Conservation (phyloP, 1,140 invertebrate species). For the Aphaenogaster ashmeadi region DNA sequence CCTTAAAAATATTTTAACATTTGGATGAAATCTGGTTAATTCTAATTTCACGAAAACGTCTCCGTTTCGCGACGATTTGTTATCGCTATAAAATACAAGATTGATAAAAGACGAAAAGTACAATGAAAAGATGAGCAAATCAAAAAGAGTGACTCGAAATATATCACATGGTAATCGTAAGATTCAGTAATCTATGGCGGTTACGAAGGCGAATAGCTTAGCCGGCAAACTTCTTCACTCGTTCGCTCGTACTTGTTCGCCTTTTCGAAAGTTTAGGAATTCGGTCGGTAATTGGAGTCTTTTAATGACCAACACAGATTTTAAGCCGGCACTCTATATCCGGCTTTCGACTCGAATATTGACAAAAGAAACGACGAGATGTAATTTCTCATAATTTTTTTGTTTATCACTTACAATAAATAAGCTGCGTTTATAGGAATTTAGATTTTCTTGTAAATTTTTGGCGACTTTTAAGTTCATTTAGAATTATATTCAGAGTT, state of each 20-base stretch:
- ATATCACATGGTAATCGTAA: neutral
- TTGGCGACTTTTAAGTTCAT: neutral
- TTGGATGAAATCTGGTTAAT: neutral
- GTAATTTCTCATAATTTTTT: neutral
- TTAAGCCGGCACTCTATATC: slow-evolving; percentile 68
- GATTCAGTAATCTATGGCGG: slow-evolving; percentile 32
- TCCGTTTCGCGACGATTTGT: neutral
- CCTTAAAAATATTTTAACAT: neutral
- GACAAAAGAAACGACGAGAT: neutral
- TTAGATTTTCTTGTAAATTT: neutral
- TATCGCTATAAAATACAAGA: neutral
- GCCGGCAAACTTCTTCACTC: slow-evolving; percentile 49
- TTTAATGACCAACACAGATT: slow-evolving; percentile 76
- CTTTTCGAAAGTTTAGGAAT: slow-evolving; percentile 64
- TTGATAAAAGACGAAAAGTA: neutral
- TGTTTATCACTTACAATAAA: neutral
- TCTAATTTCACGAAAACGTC: neutral
- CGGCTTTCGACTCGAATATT: slow-evolving; percentile 66
- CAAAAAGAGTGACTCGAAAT: neutral
- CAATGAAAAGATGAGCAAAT: neutral
- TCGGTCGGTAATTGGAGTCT: slow-evolving; percentile 76
- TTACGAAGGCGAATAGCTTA: slow-evolving; percentile 23
- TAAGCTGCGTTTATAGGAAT: neutral
- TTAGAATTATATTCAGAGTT: neutral
- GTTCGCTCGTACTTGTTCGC: slow-evolving; percentile 65